These are phyloP conservation scores for Trachelus tabidus DNA, from an alignment of 2,888 invertebrate species.

Conservation along the genomic window DNA sequence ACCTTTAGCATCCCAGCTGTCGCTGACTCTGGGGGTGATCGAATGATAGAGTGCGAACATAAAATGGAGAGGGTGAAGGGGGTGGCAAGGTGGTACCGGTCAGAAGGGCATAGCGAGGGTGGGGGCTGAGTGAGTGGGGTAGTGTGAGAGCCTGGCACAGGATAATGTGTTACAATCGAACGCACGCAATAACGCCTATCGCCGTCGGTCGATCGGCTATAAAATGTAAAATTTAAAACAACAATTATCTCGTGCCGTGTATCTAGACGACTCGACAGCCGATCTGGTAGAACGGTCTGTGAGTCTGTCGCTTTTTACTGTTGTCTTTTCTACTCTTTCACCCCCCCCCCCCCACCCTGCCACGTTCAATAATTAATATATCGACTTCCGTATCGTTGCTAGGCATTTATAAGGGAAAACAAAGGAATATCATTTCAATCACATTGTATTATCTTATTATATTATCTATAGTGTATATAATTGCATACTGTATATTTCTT, in stretches of 20 bases:
- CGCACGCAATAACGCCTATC: conserved; percentile 54
- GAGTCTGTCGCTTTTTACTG: background rate
- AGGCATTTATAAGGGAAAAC: conserved; percentile 56
- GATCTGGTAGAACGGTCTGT: conserved; percentile 24
- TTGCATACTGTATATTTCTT: background rate
- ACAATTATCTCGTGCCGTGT: conserved; percentile 51
- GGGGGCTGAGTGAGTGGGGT: conserved; percentile 10
- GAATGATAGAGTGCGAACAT: conserved; percentile 42
- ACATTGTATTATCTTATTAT: background rate
- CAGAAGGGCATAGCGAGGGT: conserved; percentile 14
- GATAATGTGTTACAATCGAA: conserved; percentile 51
- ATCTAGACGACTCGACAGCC: conserved; percentile 40
- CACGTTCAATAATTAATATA: conserved; percentile 57
- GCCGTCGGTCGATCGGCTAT: conserved; percentile 45
- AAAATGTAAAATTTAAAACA: conserved; percentile 50
- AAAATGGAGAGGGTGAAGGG: conserved; percentile 27
- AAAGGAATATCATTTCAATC: conserved; percentile 16
- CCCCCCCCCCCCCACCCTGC: conserved; percentile 23
- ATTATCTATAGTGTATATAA: background rate
- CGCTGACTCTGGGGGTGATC: conserved; percentile 39
- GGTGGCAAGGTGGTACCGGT: conserved; percentile 18
- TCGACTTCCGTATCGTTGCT: conserved; percentile 54
- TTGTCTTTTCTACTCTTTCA: background rate
- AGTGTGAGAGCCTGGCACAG: conserved; percentile 2
- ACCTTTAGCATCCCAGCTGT: conserved; percentile 29